These are phyloP conservation scores for Hemichromis elongatus DNA, from an alignment of 2,113 vertebrate genomes.

Conservation along the genomic window DNA sequence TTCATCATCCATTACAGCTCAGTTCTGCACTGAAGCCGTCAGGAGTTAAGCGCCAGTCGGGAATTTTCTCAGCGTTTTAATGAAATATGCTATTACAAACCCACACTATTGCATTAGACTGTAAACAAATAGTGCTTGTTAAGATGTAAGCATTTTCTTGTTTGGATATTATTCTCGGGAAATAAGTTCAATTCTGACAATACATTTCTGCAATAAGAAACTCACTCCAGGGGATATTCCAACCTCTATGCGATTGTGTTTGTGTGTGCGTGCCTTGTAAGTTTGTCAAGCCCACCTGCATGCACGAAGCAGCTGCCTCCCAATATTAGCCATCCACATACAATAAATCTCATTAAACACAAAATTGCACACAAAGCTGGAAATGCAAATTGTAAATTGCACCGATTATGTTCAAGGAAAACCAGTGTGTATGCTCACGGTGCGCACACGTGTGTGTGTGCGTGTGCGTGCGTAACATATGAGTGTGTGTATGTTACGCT, in stretches of 20 bases:
- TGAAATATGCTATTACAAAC: not conserved
- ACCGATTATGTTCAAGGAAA: not conserved
- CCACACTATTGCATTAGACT: not conserved
- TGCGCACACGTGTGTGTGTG: not conserved
- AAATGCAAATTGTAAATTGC: constrained; percentile 26
- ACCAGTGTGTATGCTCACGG: not conserved
- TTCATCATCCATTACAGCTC: not conserved
- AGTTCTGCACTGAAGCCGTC: not conserved
- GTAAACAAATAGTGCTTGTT: not conserved
- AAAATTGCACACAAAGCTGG: constrained; percentile 50
- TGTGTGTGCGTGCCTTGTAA: not conserved
- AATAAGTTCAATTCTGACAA: constrained; percentile 3
- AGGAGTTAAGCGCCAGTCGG: not conserved
- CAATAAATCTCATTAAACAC: constrained; percentile 62
- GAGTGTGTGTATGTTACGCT: not conserved
- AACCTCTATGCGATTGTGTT: not conserved
- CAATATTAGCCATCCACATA: constrained; percentile 56
- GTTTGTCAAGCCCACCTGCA: constrained; percentile 55
- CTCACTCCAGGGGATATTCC: constrained; percentile 35
- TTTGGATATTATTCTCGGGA: not conserved
- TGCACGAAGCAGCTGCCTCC: constrained; percentile 55
- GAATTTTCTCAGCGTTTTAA: not conserved
- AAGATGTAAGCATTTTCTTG: not conserved
- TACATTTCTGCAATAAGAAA: constrained; percentile 35
- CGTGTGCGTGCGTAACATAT: not conserved